A percentile compares a stretch with the other conserved stretches of the same genome.
Evolutionary conservation across 2,888 invertebrate genomes (phyloP).

Genomic region (Cinara cedri): DNA sequence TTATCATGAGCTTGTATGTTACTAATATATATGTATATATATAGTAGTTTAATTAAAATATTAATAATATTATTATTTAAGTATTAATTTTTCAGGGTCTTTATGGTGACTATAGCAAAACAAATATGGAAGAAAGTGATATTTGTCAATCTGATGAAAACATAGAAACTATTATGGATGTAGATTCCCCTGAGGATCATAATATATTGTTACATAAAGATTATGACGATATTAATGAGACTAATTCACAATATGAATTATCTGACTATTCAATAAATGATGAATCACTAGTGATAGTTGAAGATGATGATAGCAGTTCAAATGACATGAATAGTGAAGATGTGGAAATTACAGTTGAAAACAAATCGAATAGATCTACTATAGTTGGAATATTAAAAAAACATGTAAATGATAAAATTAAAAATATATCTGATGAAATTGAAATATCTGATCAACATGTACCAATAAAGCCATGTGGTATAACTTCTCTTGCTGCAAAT

Average conservation of each 20-base stretch:
- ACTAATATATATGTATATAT: too few species aligned
- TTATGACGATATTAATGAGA: conserved; percentile 25
- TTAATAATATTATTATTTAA: neutral
- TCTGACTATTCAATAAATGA: conserved; percentile 2
- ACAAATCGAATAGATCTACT: neutral
- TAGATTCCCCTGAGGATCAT: conserved; percentile 14
- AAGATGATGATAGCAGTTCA: neutral
- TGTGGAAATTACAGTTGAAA: neutral
- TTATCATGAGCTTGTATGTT: too few species aligned
- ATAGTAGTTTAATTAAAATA: neutral
- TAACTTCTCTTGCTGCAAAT: neutral
- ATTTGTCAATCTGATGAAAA: conserved; percentile 36
- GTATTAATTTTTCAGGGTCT: conserved; percentile 6
- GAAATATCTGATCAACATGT: conserved; percentile 4
- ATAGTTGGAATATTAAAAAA: neutral
- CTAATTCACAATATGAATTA: neutral
- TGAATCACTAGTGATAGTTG: conserved; percentile 14
- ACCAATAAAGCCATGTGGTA: neutral
- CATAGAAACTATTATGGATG: conserved; percentile 25
- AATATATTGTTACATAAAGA: conserved; percentile 1
- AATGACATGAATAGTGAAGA: conserved; percentile 1
- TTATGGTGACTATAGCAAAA: neutral
- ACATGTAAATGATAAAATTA: neutral
- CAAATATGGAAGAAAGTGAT: conserved; percentile 22
- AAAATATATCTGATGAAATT: neutral